Conservation (phyloP, 1,140 invertebrate genomes). For the Macrobrachium nipponense region DNA sequence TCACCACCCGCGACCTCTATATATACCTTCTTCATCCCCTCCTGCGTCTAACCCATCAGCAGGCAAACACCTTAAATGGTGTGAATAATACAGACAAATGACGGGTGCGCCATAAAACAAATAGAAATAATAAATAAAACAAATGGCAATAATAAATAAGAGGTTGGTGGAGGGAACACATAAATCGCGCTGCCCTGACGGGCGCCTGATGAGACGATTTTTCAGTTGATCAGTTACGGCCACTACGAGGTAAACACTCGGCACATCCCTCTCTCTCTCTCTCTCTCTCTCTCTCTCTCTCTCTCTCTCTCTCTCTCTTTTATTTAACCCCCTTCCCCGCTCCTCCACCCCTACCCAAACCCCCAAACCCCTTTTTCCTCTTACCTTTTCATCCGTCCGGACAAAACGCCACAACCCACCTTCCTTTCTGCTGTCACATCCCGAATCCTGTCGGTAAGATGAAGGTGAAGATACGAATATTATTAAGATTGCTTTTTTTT, state of each 20-base stretch:
- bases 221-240: conserved; percentile 54
- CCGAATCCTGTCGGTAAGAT: no score
- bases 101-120: conserved; percentile 49
- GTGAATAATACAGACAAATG: conserved; percentile 55
- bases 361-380: neutral
- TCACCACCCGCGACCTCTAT: neutral
- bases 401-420: neutral
- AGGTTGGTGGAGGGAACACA: conserved; percentile 1
- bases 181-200: conserved; percentile 33
- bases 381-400: neutral
- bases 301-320: neutral
- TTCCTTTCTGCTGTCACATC: neutral
- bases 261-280: neutral
- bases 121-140: conserved; percentile 57
- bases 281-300: neutral
- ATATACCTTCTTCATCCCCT: neutral
- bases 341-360: neutral
- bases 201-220: conserved; percentile 29
- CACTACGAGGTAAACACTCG: neutral
- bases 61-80: conserved; percentile 35
- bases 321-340: neutral
- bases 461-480: no score
- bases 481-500: no score
- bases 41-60: conserved; percentile 11
- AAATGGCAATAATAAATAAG: conserved; percentile 59